Percentiles rank a stretch among this genome's conserved stretches.
phyloP scores from a whole-genome alignment of 1,140 invertebrate genomes.

The Megalonaias nervosa region DNA sequence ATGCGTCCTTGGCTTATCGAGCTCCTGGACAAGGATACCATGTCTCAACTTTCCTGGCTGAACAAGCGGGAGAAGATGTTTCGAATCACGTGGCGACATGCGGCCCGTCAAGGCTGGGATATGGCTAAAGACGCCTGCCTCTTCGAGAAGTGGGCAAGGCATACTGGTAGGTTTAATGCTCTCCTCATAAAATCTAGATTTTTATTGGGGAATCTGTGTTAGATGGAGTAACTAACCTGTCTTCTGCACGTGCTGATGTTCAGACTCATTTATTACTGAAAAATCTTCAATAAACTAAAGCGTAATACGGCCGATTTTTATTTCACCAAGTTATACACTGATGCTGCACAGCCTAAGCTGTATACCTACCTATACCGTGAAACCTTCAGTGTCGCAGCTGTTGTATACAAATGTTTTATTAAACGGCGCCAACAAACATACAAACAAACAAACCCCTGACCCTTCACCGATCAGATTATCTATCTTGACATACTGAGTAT shows the following conservation, averaged over 20 bases:
- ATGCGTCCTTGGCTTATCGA: slow-evolving; percentile 56
- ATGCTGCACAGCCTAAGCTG: too few species aligned
- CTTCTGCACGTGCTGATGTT: background rate
- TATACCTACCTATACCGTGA: too few species aligned
- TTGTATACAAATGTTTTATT: too few species aligned
- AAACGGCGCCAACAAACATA: too few species aligned
- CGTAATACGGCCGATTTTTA: background rate
- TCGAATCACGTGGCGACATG: slow-evolving; percentile 62
- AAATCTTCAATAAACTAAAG: background rate
- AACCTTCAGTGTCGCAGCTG: too few species aligned
- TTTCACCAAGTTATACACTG: too few species aligned
- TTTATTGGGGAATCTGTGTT: background rate
- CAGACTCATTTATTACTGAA: background rate
- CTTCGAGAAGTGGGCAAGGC: slow-evolving; percentile 57
- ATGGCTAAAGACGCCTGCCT: slow-evolving; percentile 46
- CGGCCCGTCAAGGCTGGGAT: slow-evolving; percentile 55
- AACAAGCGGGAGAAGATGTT: slow-evolving; percentile 51
- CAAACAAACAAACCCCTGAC: too few species aligned
- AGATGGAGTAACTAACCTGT: background rate
- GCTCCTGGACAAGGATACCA: slow-evolving; percentile 36
- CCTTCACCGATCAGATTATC: too few species aligned
- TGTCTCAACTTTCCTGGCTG: slow-evolving; percentile 53
- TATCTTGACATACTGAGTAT: too few species aligned
- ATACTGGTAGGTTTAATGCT: slow-evolving; percentile 49
- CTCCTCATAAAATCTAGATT: background rate